Evolutionary conservation across 2,797 vertebrate genomes (phyloP).

Genomic region (Phrynocephalus forsythii): DNA sequence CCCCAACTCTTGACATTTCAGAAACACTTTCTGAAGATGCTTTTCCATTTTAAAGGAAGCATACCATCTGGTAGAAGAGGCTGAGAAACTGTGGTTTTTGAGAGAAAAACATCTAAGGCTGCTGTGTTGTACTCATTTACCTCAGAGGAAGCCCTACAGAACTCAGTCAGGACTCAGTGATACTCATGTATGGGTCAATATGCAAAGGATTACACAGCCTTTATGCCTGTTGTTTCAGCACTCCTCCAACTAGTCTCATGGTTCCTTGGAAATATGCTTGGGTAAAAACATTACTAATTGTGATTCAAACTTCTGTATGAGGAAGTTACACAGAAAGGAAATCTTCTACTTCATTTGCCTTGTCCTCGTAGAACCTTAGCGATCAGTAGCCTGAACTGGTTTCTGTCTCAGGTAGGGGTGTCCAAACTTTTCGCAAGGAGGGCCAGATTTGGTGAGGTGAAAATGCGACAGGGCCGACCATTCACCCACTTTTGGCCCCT

Average conservation of each 20-base stretch:
- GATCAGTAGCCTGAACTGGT: too few relatives aligned
- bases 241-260: background rate
- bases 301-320: slow-evolving; percentile 54
- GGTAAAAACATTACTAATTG: slow-evolving; percentile 38
- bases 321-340: slow-evolving; percentile 41
- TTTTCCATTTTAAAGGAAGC: background rate
- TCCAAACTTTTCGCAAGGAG: too few relatives aligned
- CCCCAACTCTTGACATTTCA: background rate
- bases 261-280: slow-evolving; percentile 26
- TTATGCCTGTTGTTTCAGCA: background rate
- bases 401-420: too few relatives aligned
- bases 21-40: background rate
- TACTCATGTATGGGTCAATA: background rate
- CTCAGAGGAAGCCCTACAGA: background rate
- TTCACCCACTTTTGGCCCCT: too few relatives aligned
- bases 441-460: too few relatives aligned
- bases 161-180: background rate
- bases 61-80: background rate
- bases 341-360: background rate
- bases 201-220: background rate
- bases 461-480: too few relatives aligned
- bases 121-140: background rate
- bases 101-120: background rate
- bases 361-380: too few relatives aligned
- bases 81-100: too few relatives aligned